Base-by-base conservation (phyloP, 1,140 invertebrate genomes). In the Euglossa dilemma region DNA sequence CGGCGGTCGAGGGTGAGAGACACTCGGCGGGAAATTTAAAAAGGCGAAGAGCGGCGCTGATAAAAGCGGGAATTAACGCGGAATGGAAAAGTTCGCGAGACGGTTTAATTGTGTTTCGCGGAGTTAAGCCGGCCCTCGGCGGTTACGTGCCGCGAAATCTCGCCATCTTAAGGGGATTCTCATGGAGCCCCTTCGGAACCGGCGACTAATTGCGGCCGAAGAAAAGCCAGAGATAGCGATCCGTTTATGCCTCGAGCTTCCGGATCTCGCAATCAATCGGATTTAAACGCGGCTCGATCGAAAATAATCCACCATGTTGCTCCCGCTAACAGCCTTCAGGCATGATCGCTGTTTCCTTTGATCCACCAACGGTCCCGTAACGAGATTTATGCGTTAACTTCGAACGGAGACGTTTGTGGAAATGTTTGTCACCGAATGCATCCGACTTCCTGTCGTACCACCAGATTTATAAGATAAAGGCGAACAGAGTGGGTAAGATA, bases 61-160 rank as follows among this genome's bases (percentile, higher is more conserved):
- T 84, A 88, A 87, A 84, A 84, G 86, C 76, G 16, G 64, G 76
- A 87, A 84, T 87, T 87, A 87, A 88, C 63, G 82, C 45, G 52
- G 73, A 74, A 88, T 88, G 82, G 85, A 87, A 84, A 88, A 81
- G 77, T 88, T 84, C 59, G 36, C 36, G 57, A 84, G 81, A 59
- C 54, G 79, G 76, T 87, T 87, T 87, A 87, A 87, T 87, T 87
- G 84, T 79, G 81, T 87, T 80, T 84, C 80, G 63, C 74, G 47
- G 16, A 83, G 80, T 83, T 78, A 86, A 87, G 74, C 85, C 75
- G 64, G 54, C 52, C 69, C 85, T 79, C 84, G 50, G 80, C 57
- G 85, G 85, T 83, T 83, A 83, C 75, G 84, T 50, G 70, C 66
- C 69, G 50, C 75, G 23, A 81, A 80, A 87, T 85, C 82, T 47